Evolutionary conservation across 2,113 vertebrate genomes (phyloP).

Genomic region (Prionailurus viverrinus): DNA sequence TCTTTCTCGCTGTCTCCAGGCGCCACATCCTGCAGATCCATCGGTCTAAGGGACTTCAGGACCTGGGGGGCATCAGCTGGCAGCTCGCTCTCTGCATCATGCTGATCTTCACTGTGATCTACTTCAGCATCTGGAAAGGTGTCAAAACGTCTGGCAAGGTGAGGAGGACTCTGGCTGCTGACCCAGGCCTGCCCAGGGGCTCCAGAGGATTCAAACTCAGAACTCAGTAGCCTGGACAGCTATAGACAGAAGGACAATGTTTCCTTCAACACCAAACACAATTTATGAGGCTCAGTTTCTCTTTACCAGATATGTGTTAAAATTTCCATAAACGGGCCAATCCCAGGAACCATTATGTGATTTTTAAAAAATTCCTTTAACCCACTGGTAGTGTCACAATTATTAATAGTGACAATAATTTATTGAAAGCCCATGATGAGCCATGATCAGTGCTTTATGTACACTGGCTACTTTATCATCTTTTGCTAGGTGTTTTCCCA

Average conservation of each 20-base stretch:
- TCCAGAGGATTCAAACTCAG: background rate
- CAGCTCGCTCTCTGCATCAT: constrained; percentile 95
- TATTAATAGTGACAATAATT: background rate
- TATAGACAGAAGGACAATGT: background rate
- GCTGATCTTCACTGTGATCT: constrained; percentile 96
- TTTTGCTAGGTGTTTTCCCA: background rate
- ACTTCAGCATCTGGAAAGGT: constrained; percentile 99
- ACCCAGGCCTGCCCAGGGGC: background rate
- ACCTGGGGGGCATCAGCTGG: constrained; percentile 96
- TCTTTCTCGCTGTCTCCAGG: constrained; percentile 83
- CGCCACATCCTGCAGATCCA: constrained; percentile 96
- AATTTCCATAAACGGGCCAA: constrained; percentile 27
- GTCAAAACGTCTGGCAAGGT: constrained; percentile 99
- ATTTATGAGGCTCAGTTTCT: background rate
- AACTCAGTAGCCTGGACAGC: background rate
- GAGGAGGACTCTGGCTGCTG: constrained; percentile 64
- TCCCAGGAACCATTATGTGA: constrained; percentile 4
- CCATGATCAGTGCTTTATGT: background rate
- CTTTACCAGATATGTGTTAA: background rate
- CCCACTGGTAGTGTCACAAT: background rate
- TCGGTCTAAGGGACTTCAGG: constrained; percentile 93
- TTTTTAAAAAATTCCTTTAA: background rate
- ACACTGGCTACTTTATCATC: background rate
- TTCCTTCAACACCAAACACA: background rate
- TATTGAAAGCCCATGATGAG: background rate